Evolutionary conservation across 2,797 vertebrate species (phyloP).

Genomic region (Cynopterus sphinx): DNA sequence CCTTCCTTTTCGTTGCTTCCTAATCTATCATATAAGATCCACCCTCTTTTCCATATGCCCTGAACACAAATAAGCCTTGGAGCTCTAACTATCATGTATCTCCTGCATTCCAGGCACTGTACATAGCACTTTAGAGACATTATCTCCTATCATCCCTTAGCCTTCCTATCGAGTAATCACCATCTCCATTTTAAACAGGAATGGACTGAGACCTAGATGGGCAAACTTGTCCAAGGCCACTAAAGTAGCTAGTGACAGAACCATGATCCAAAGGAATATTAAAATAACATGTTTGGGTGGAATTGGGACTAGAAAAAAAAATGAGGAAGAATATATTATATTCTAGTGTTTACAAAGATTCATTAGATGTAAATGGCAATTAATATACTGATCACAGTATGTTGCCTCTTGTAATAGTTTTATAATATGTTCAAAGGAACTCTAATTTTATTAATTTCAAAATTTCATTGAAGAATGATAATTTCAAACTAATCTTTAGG

Average conservation of each 20-base stretch:
- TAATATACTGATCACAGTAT: background rate
- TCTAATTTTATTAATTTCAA: conserved; percentile 33
- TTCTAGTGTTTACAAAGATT: conserved; percentile 27
- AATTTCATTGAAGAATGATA: background rate
- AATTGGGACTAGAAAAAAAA: conserved; percentile 31
- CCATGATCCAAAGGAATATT: background rate
- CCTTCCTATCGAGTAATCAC: background rate
- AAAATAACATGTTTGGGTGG: background rate
- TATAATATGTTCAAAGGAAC: conserved; percentile 32
- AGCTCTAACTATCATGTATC: background rate
- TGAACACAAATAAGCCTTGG: background rate
- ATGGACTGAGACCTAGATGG: background rate
- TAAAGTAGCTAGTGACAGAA: background rate
- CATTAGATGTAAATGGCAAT: background rate
- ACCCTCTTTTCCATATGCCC: background rate
- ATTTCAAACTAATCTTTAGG: background rate
- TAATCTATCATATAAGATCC: background rate
- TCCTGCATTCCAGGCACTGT: background rate
- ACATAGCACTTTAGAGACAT: background rate
- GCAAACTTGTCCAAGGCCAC: background rate
- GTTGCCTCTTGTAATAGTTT: conserved; percentile 10
- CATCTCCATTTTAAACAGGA: background rate
- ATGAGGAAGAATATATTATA: background rate
- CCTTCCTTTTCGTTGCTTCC: background rate
- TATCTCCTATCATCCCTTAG: background rate